Evolutionary conservation across 2,113 vertebrate species (phyloP).

Genomic region (Hydropotes inermis): DNA sequence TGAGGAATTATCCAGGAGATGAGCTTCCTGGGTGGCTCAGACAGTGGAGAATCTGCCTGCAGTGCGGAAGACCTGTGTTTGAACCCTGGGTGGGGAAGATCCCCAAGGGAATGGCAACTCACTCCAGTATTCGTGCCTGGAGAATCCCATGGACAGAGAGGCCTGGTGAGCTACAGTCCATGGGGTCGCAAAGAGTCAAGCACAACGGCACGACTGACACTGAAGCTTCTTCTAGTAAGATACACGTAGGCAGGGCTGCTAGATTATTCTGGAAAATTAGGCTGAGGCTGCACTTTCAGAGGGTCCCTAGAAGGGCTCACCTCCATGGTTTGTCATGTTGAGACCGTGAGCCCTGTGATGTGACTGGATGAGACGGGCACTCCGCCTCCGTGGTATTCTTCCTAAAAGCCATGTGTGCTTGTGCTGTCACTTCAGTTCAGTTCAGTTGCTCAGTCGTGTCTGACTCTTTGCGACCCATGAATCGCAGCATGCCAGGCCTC

Average conservation of each 20-base stretch:
- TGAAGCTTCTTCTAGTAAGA: neutral
- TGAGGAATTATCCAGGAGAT: neutral
- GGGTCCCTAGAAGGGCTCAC: neutral
- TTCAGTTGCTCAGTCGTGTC: neutral
- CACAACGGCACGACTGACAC: rapidly evolving
- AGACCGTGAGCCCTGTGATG: neutral
- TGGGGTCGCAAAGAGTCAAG: neutral
- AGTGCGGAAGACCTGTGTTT: neutral
- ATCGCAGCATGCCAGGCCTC: rapidly evolving
- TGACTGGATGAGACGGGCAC: neutral
- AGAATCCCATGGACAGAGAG: neutral
- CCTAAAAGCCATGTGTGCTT: neutral
- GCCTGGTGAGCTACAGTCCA: neutral
- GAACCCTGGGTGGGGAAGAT: neutral
- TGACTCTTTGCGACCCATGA: neutral
- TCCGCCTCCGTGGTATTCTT: neutral
- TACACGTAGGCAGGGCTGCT: neutral
- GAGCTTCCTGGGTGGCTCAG: neutral
- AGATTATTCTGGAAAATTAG: neutral
- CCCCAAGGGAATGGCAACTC: neutral
- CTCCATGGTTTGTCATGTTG: neutral
- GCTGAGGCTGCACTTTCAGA: neutral
- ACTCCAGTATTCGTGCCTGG: neutral
- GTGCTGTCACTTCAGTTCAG: neutral
- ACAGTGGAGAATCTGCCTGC: neutral